A percentile compares a stretch with the other conserved stretches of the same genome.
Conservation (phyloP, 1,140 invertebrate genomes). For the Plodia interpunctella region DNA sequence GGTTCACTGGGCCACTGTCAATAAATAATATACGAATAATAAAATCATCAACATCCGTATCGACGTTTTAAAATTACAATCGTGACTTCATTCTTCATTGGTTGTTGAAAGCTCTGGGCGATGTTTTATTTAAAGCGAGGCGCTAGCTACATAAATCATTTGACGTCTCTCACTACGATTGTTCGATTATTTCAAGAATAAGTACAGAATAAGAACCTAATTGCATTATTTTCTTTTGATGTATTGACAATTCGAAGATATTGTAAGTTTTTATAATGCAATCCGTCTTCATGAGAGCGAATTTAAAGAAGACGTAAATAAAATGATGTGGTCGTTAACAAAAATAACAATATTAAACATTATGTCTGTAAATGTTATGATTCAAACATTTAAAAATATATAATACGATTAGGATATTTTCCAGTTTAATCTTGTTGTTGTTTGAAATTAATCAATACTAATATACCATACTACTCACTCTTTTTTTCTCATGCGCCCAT, state of each 20-base stretch:
- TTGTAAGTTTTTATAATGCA: too few relatives aligned
- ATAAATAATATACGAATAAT: constrained; percentile 40
- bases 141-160: constrained; percentile 69
- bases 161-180: constrained; percentile 56
- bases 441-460: too few relatives aligned
- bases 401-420: too few relatives aligned
- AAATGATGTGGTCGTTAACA: too few relatives aligned
- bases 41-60: constrained; percentile 62
- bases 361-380: too few relatives aligned
- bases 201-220: constrained; percentile 56
- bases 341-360: too few relatives aligned
- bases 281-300: too few relatives aligned
- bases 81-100: constrained; percentile 70
- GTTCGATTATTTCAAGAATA: constrained; percentile 63
- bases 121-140: constrained; percentile 71
- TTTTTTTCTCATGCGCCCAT: background rate
- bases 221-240: constrained; percentile 27
- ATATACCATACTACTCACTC: too few relatives aligned
- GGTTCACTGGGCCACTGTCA: constrained; percentile 6
- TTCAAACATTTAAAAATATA: too few relatives aligned
- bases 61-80: constrained; percentile 72
- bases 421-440: too few relatives aligned
- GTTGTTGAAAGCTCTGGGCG: constrained; percentile 69
- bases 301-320: too few relatives aligned
- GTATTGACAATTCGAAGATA: too few relatives aligned